Conservation (phyloP, 2,888 invertebrate genomes). For the Formica aserva region DNA sequence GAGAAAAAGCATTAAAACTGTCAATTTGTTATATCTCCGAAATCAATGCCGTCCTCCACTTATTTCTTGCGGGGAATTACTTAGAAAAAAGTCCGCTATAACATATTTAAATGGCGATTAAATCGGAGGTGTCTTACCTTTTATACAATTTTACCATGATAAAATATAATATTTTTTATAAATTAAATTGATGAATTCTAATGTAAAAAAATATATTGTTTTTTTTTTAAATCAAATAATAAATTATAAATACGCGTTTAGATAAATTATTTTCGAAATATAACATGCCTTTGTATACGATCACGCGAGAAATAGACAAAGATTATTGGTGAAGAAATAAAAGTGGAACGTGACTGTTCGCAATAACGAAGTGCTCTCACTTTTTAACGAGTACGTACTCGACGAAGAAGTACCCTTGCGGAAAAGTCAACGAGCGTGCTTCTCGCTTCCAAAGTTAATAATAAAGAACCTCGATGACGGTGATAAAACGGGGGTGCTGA, state of each 20-base stretch:
- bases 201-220: not conserved
- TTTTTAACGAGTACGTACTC: constrained; percentile 66
- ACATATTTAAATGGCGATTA: too few relatives aligned
- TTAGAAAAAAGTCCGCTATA: too few relatives aligned
- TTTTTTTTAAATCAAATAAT: not conserved
- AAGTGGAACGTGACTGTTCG: constrained; percentile 77
- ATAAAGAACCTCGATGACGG: constrained; percentile 33
- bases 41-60: too few relatives aligned
- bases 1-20: too few relatives aligned
- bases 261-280: not conserved
- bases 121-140: too few relatives aligned
- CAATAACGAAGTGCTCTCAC: constrained; percentile 59
- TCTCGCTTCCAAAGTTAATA: constrained; percentile 44
- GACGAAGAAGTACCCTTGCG: constrained; percentile 52
- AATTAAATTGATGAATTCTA: not conserved
- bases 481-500: constrained; percentile 65
- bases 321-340: constrained; percentile 65
- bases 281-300: not conserved
- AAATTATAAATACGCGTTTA: not conserved
- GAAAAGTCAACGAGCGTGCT: constrained; percentile 64
- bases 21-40: too few relatives aligned
- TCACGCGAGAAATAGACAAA: not conserved
- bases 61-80: too few relatives aligned
- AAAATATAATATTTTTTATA: not conserved
- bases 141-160: too few relatives aligned